Conservation (phyloP, 2,797 vertebrate species). For the Tragelaphus oryx region DNA sequence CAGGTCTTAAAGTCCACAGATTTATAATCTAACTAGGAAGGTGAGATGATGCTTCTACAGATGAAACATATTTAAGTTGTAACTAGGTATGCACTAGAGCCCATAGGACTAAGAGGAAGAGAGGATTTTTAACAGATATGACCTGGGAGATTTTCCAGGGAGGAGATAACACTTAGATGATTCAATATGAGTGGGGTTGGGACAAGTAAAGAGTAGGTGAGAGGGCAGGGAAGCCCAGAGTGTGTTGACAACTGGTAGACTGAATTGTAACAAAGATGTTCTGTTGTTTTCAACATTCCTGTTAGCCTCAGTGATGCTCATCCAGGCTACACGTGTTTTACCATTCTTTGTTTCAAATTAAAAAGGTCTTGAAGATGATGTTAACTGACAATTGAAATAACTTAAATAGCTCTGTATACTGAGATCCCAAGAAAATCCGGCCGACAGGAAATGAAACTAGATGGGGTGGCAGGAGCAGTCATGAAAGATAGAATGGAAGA, state of each 20-base stretch:
- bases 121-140: background rate
- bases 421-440: background rate
- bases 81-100: background rate
- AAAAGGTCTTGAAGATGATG: background rate
- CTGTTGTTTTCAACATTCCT: background rate
- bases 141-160: background rate
- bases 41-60: background rate
- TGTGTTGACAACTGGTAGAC: background rate
- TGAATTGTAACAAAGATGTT: background rate
- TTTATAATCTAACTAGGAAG: constrained; percentile 16
- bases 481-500: background rate
- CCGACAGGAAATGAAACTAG: background rate
- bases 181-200: background rate
- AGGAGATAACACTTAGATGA: background rate
- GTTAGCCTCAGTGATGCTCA: background rate
- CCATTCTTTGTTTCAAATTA: background rate
- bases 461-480: background rate
- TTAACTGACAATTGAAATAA: background rate
- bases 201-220: background rate
- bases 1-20: background rate
- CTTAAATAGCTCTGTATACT: background rate
- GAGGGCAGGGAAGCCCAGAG: background rate
- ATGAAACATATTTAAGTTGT: background rate
- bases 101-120: background rate
- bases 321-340: background rate